These are phyloP conservation scores for Phocoena sinus DNA, from an alignment of 2,113 vertebrate species.

Conservation along the genomic window DNA sequence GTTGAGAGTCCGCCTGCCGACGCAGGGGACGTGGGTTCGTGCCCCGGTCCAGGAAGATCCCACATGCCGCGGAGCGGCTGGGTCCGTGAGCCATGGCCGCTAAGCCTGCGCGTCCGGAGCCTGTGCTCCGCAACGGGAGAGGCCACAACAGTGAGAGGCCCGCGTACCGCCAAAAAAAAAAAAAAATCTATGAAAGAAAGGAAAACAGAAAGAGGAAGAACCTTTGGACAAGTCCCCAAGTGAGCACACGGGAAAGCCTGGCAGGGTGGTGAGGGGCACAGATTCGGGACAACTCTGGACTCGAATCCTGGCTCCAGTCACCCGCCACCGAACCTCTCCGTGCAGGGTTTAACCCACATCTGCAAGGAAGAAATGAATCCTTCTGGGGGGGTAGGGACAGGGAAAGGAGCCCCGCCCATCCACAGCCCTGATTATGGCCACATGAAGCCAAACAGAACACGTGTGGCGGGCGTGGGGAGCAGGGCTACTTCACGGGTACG, in stretches of 20 bases:
- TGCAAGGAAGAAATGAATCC: not conserved
- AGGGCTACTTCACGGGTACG: not conserved
- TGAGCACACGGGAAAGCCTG: not conserved
- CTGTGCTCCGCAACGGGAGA: too few relatives aligned
- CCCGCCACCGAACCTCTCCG: rapidly evolving
- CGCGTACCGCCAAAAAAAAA: too few relatives aligned
- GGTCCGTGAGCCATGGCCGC: too few relatives aligned
- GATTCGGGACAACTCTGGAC: rapidly evolving
- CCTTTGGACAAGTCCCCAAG: too few relatives aligned
- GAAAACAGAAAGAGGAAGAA: not conserved
- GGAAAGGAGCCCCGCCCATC: not conserved
- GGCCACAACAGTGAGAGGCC: too few relatives aligned
- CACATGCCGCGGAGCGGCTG: too few relatives aligned
- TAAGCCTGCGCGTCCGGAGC: too few relatives aligned
- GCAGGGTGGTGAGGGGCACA: not conserved
- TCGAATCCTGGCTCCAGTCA: rapidly evolving
- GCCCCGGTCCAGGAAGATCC: too few relatives aligned
- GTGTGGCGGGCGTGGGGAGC: rapidly evolving
- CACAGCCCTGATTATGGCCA: not conserved
- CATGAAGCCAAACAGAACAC: not conserved
- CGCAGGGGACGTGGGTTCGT: too few relatives aligned
- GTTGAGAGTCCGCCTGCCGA: too few relatives aligned
- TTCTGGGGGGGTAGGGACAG: not conserved
- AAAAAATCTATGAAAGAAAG: not conserved
- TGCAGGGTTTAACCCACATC: not conserved